Percentiles rank a stretch among this genome's conserved stretches.
Conservation (phyloP, 2,113 vertebrate species). For the Eira barbara region DNA sequence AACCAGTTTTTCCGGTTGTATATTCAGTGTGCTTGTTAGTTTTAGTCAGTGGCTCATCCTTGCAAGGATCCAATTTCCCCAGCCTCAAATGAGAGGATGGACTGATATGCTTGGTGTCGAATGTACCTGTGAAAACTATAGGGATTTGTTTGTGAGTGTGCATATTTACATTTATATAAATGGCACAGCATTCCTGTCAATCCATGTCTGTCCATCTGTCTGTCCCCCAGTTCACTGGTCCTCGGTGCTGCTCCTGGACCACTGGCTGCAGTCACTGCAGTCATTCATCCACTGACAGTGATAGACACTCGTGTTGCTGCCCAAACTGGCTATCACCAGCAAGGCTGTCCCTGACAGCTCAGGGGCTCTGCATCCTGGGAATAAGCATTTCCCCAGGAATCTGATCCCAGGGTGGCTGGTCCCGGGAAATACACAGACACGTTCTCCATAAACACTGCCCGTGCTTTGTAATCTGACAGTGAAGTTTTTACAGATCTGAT, state of each 20-base stretch:
- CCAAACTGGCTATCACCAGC: background rate
- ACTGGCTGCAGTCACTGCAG: background rate
- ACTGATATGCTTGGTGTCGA: background rate
- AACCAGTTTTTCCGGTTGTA: too few relatives aligned
- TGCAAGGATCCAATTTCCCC: too few relatives aligned
- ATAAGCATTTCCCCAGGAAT: background rate
- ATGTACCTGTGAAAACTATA: background rate
- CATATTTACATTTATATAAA: background rate
- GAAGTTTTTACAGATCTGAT: background rate
- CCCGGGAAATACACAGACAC: background rate
- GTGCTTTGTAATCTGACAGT: background rate
- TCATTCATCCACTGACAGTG: too few relatives aligned
- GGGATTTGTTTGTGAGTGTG: background rate
- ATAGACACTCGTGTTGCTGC: too few relatives aligned
- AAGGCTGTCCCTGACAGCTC: too few relatives aligned
- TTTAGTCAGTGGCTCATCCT: too few relatives aligned
- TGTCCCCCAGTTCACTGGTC: background rate
- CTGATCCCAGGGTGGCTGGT: background rate
- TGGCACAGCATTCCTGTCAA: rapidly evolving
- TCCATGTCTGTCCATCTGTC: too few relatives aligned
- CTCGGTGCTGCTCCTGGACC: background rate
- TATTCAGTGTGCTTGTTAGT: too few relatives aligned
- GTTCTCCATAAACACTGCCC: background rate
- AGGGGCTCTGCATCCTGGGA: rapidly evolving
- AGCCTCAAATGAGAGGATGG: background rate